phyloP scores from a whole-genome alignment of 2,797 vertebrate species.

The Myotis pilosus region DNA sequence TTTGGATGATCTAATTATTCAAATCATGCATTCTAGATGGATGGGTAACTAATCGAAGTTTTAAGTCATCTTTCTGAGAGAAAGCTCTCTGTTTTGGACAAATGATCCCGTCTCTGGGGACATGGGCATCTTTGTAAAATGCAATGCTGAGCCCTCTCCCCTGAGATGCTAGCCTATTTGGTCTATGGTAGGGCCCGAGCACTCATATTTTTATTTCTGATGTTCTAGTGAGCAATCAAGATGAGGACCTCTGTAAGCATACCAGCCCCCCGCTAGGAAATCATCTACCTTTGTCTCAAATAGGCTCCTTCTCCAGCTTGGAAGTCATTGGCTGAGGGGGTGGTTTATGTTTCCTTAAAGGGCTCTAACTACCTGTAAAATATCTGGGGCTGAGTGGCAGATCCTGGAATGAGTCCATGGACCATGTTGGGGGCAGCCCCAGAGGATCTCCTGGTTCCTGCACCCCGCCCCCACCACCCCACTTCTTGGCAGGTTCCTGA shows the following conservation, averaged over 20 bases:
- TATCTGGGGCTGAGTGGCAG: not conserved
- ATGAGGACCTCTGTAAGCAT: not conserved
- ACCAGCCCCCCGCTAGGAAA: not conserved
- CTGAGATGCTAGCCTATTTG: not conserved
- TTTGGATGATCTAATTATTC: not conserved
- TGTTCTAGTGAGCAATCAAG: not conserved
- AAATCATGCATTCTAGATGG: not conserved
- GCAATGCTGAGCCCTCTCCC: not conserved
- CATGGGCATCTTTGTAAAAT: not conserved
- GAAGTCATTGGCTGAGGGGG: not conserved
- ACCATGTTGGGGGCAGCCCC: not conserved
- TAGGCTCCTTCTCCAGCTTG: not conserved
- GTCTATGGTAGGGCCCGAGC: not conserved
- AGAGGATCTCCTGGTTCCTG: not conserved
- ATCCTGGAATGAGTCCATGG: not conserved
- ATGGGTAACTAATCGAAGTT: not conserved
- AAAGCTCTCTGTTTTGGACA: not conserved
- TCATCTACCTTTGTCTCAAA: not conserved
- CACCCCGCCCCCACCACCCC: too few relatives aligned
- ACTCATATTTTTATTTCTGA: not conserved
- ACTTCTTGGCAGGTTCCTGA: too few relatives aligned
- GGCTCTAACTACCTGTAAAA: not conserved
- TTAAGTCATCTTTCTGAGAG: conserved; percentile 19
- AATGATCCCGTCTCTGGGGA: not conserved
- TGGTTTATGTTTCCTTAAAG: not conserved